A percentile compares a stretch with the other conserved stretches of the same genome.
Evolutionary conservation across 2,113 vertebrate genomes (phyloP).

Genomic region (Pangasianodon gigas): DNA sequence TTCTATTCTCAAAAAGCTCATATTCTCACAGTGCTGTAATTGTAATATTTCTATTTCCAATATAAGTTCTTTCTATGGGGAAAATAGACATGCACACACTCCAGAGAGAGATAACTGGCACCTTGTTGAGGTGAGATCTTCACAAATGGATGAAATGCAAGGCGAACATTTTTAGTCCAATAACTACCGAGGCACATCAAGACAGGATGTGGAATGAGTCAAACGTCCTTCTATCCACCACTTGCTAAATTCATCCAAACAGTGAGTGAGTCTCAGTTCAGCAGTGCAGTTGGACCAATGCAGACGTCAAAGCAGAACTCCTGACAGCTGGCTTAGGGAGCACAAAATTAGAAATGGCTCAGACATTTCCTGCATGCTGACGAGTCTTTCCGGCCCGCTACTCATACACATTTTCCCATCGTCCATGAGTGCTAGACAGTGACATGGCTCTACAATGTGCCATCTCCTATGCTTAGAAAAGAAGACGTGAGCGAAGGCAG

Average conservation of each 20-base stretch:
- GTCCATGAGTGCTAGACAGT: background rate
- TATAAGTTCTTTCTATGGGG: background rate
- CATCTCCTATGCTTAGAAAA: background rate
- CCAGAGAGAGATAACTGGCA: background rate
- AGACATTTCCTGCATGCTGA: background rate
- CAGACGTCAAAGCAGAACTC: background rate
- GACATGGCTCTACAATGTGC: constrained; percentile 18
- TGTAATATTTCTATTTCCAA: background rate
- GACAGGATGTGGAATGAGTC: background rate
- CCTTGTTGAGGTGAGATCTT: background rate
- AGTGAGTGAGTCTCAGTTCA: background rate
- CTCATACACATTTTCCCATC: constrained; percentile 23
- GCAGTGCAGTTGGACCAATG: background rate
- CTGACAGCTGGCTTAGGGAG: constrained; percentile 24
- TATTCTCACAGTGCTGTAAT: background rate
- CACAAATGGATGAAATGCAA: constrained; percentile 14
- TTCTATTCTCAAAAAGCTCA: background rate
- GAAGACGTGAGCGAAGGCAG: background rate
- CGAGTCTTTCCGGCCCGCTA: background rate
- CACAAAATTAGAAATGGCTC: constrained; percentile 23
- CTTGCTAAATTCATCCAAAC: constrained; percentile 2
- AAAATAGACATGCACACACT: background rate
- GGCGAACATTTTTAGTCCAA: background rate
- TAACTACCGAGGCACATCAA: background rate
- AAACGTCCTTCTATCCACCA: too few species aligned